Percentiles rank a stretch among this genome's conserved stretches.
Conservation (phyloP, 2,797 vertebrate genomes). For the Alcedo quadribrachys region DNA sequence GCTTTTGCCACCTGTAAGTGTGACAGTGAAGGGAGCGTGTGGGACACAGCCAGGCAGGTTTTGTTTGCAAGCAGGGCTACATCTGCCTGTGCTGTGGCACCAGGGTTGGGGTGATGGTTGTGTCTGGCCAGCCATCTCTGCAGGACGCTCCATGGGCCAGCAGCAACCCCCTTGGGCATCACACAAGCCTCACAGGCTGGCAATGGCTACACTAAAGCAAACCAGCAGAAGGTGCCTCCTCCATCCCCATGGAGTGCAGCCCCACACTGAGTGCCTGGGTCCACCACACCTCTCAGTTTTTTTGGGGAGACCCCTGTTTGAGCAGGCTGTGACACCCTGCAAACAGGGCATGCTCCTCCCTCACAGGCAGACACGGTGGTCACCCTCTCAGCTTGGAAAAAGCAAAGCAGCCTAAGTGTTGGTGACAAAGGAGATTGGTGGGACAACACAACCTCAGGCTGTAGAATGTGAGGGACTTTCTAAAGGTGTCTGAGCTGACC, state of each 20-base stretch:
- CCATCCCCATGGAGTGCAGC: neutral
- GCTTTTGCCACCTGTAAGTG: neutral
- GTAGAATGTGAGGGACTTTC: neutral
- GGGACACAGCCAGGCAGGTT: fast-evolving
- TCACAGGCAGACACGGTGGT: fast-evolving
- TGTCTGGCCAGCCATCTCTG: neutral
- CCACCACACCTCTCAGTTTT: neutral
- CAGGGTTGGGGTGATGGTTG: neutral
- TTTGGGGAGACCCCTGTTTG: neutral
- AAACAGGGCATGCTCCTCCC: neutral
- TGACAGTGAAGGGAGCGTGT: neutral
- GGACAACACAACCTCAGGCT: neutral
- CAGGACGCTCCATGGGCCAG: neutral
- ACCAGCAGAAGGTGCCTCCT: neutral
- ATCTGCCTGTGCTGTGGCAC: fast-evolving
- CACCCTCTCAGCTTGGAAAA: neutral
- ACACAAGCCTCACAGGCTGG: neutral
- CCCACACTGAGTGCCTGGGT: neutral
- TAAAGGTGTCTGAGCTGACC: neutral
- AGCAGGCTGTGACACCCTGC: neutral
- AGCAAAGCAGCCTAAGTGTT: neutral
- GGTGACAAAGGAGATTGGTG: neutral
- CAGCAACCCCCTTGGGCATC: neutral
- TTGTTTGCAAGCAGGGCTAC: fast-evolving
- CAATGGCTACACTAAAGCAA: neutral